Base-by-base conservation (phyloP, 2,888 invertebrate species). In the Thera britannica region DNA sequence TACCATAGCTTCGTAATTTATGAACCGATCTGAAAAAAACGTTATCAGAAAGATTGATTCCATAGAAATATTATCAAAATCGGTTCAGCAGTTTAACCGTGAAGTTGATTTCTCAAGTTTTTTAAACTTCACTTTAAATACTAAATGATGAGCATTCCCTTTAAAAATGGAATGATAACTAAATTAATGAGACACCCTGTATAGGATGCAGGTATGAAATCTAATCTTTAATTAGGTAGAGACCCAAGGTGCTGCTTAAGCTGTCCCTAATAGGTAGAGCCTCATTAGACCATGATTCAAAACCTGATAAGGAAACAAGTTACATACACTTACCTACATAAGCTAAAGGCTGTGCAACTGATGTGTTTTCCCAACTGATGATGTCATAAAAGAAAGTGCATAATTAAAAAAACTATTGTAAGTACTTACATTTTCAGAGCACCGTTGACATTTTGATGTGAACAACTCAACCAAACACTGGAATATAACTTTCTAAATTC, bases 401-500 rank as follows among this genome's bases (percentile, higher is more conserved):
- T 8, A 11, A n/a, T n/a, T 38, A 51, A 38, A n/a, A n/a, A 35
- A 52, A 4, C 23, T 35, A 34, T 35, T 2, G 11, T n/a, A 68
- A 41, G 36, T 64, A 77, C 79, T 76, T 74, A 83, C 82, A 76
- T 78, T 83, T 80, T 77, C 41, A 83, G 52, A 79, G 75, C 64
- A 72, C 79, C 71, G 73, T 68, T 69, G 75, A 74, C 83, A 86
- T 86, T 75, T 74, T 79, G 67, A 65, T 72, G 69, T 65, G 46
- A 71, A 41, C 65, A 72, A 71, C 48, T 68, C 67, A 75, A 76
- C 65, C 68, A 76, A 77, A 73, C 80, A 85, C 87, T 70, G 65
- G 69, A 60, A 57, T 38, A 67, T 75, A 82, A 89, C 89, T 92
- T 92, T 90, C 89, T 90, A 90, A 90, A 88, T 82, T 83, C 77